phyloP scores from a whole-genome alignment of 2,888 invertebrate genomes.

The Drosophila barbarae region DNA sequence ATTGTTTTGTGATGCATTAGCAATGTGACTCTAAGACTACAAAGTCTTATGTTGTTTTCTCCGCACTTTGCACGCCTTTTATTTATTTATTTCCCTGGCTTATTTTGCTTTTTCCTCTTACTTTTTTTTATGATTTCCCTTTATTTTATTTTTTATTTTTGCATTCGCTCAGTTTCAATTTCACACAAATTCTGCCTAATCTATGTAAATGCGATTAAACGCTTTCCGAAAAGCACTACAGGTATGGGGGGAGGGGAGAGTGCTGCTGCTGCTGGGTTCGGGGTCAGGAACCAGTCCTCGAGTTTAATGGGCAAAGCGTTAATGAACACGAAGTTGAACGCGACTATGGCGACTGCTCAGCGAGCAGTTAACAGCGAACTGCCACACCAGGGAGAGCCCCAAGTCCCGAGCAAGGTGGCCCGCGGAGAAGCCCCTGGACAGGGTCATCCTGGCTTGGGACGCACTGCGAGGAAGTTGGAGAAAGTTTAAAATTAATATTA shows the following conservation, averaged over 20 bases:
- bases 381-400: slow-evolving; percentile 8
- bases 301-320: slow-evolving; percentile 77
- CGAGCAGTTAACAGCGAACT: slow-evolving; percentile 22
- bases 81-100: slow-evolving; percentile 25
- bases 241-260: neutral
- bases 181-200: slow-evolving; percentile 75
- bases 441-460: slow-evolving; percentile 6
- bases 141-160: neutral
- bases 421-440: slow-evolving; percentile 5
- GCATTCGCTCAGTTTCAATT: slow-evolving; percentile 63
- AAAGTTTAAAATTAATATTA: too few relatives aligned
- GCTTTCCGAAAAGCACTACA: slow-evolving; percentile 60
- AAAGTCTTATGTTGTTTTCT: too few relatives aligned
- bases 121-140: neutral
- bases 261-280: neutral
- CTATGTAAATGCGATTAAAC: slow-evolving; percentile 75
- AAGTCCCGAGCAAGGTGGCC: slow-evolving; percentile 34
- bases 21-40: too few relatives aligned
- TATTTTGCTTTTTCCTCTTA: slow-evolving; percentile 7
- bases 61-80: slow-evolving; percentile 69
- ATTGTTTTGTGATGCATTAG: too few relatives aligned
- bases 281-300: slow-evolving; percentile 42
- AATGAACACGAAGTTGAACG: slow-evolving; percentile 74
- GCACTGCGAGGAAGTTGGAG: neutral
- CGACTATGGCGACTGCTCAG: slow-evolving; percentile 33